phyloP scores from a whole-genome alignment of 2,888 invertebrate species.

The Uropetala carovei region DNA sequence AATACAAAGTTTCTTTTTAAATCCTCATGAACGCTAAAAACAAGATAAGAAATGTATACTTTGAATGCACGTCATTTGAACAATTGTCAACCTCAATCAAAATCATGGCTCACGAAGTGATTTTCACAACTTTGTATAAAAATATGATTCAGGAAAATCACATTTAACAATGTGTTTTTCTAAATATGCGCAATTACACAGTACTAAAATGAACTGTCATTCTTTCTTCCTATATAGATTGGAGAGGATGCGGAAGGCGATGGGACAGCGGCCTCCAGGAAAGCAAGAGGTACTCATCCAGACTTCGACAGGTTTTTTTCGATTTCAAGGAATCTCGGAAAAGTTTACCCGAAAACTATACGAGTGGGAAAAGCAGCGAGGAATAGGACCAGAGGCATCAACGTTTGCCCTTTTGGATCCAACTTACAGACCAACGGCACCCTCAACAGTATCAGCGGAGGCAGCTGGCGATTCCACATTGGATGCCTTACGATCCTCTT shows the following conservation, averaged over 20 bases:
- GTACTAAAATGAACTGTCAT: neutral
- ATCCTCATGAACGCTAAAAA: too few relatives aligned
- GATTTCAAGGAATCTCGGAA: slow-evolving; percentile 90
- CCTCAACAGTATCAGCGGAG: slow-evolving; percentile 18
- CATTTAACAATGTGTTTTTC: too few relatives aligned
- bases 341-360: slow-evolving; percentile 93
- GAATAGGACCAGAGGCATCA: slow-evolving; percentile 90
- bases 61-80: too few relatives aligned
- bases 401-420: slow-evolving; percentile 87
- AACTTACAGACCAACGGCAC: slow-evolving; percentile 71
- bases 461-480: neutral
- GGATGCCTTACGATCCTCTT: neutral
- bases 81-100: too few relatives aligned
- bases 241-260: slow-evolving; percentile 79
- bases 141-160: too few relatives aligned
- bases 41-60: too few relatives aligned
- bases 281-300: slow-evolving; percentile 87
- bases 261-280: slow-evolving; percentile 74
- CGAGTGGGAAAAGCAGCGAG: slow-evolving; percentile 94
- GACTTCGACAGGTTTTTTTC: slow-evolving; percentile 88
- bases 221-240: slow-evolving; percentile 73
- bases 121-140: too few relatives aligned
- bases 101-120: too few relatives aligned
- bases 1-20: too few relatives aligned
- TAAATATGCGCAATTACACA: neutral